Percentiles rank a stretch among this genome's conserved stretches.
Conservation (phyloP, 2,797 vertebrate genomes). For the Setipinna tenuifilis region DNA sequence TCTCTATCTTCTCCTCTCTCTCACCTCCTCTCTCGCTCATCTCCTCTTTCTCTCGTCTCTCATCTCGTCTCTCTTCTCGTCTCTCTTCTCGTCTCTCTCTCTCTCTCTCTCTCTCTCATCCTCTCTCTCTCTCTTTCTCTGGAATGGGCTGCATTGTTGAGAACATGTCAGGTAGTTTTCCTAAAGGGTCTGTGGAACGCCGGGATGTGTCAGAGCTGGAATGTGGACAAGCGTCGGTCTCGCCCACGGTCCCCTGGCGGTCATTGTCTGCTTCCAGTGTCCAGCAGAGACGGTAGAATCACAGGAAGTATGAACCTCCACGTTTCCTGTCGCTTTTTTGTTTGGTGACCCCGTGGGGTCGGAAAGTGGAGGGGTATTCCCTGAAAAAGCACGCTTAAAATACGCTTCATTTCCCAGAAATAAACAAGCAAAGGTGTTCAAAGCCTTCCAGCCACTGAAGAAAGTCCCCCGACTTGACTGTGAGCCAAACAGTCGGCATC, state of each 20-base stretch:
- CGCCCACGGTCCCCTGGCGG: slow-evolving; percentile 28
- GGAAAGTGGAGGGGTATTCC: background rate
- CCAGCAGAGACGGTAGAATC: slow-evolving; percentile 69
- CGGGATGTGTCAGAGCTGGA: background rate
- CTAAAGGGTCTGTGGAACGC: background rate
- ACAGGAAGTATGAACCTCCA: slow-evolving; percentile 62
- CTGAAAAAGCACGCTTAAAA: background rate
- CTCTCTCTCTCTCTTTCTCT: slow-evolving; percentile 21
- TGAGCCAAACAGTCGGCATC: background rate
- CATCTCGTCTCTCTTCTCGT: background rate
- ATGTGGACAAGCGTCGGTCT: background rate
- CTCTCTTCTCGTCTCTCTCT: background rate
- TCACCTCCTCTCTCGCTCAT: background rate
- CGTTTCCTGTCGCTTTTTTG: slow-evolving; percentile 56
- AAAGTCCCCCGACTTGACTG: slow-evolving; percentile 34
- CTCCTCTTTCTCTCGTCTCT: slow-evolving; percentile 14
- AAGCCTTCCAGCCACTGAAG: slow-evolving; percentile 33
- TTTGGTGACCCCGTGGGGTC: background rate
- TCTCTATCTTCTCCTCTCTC: background rate
- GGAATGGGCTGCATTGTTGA: background rate
- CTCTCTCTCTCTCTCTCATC: background rate
- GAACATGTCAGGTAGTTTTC: slow-evolving; percentile 10
- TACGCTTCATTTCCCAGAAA: background rate
- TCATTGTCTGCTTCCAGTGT: slow-evolving; percentile 60
- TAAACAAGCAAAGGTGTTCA: slow-evolving; percentile 16